Evolutionary conservation across 1,140 invertebrate species (phyloP).

Genomic region (Drosophila melanogaster): Release_6_plus_ISO1_MT NT_033777.3:18689001-18689500

Average conservation of each 20-base stretch:
- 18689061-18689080: constrained; percentile 46
- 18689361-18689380: constrained; percentile 82
- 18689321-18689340: constrained; percentile 84
- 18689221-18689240: constrained; percentile 62
- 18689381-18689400: constrained; percentile 83
- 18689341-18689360: constrained; percentile 64
- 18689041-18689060: constrained; percentile 66
- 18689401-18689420: constrained; percentile 70
- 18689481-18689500: constrained; percentile 7
- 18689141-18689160: constrained; percentile 71
- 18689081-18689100: constrained; percentile 70
- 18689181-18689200: constrained; percentile 77
- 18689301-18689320: constrained; percentile 81
- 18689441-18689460: constrained; percentile 84
- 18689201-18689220: constrained; percentile 56
- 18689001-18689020: constrained; percentile 70
- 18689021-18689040: constrained; percentile 84
- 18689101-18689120: constrained; percentile 70
- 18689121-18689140: constrained; percentile 80
- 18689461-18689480: constrained; percentile 63
- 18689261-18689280: constrained; percentile 84
- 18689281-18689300: constrained; percentile 53
- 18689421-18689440: constrained; percentile 78
- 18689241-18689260: constrained; percentile 61
- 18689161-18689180: constrained; percentile 84